Evolutionary conservation across 1,140 invertebrate genomes (phyloP), one percentile per base, ranked within the genome.

Genomic region (silkworm (Bombyx mori)): DNA sequence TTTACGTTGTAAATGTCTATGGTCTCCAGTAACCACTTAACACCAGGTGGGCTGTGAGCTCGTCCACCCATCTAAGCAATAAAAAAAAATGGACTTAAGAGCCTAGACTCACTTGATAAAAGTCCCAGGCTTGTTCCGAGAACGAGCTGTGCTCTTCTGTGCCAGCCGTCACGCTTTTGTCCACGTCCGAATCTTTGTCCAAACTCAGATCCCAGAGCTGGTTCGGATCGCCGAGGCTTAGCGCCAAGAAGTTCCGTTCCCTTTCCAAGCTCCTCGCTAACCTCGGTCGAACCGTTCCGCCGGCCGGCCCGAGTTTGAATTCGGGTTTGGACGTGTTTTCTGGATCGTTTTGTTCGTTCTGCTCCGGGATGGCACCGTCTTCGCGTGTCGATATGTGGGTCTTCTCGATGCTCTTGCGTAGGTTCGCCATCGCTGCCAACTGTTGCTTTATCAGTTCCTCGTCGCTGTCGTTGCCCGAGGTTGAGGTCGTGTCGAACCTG

Each of bases 41-140:
- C 12, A 18, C 12, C 12, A 18, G 12, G 12, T 18, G 12, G 12
- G 12, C 12, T 18, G 12, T 18, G 12, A 18, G 12, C 12, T 18
- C 12, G 12, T 18, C 12, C 12, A 18, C 12, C 12, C 12, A 18
- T 18, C 12, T 18, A 18, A 18, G 12, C 12, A 18, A 18, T 18
- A 18, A 50, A 50, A 50, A 18, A n/a, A n/a, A 50, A n/a, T 7
- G 54, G 52, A 9, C 52, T 56, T 43, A 49, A 51, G 49, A 18
- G 6, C 3, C 3, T 44, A 52, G 56, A 47, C 68, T 72, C 71
- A 93, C 92, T 89, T 94, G 93, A 88, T 94, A 94, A 77, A 93
- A 93, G 79, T 94, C 93, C 93, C 93, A 94, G 46, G 93, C 95
- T 72, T 94, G 93, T 81, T 97, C 96, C 2, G 95, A 97, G 71